Evolutionary conservation across 2,888 invertebrate species (phyloP), one percentile per base, ranked within the genome.

Genomic region (Schizotus pectinicornis): DNA sequence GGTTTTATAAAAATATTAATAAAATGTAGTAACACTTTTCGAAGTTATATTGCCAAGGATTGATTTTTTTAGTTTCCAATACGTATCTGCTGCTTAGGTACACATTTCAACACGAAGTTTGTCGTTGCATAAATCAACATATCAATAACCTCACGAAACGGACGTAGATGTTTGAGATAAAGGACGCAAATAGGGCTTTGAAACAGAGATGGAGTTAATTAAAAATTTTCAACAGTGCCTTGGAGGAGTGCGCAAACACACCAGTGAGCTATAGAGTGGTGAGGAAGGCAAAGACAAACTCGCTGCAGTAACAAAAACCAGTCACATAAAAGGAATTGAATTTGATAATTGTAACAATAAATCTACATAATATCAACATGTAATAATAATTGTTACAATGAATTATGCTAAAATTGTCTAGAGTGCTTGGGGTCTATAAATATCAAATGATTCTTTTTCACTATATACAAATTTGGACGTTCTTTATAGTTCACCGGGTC

Each of bases 311-410:
- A 52, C 8, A 47, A 12, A 49, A 56, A 13, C 34, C 31, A 41
- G 30, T 37, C 12, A 1, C 34, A 50, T 57, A 46, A 56, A 50
- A 7, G 11, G 7, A 12, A 11, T 42, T 14, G 22, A 46, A 34
- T 60, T 49, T 60, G 35, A 43, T 64, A 64, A 63, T 56, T 43
- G 61, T 69, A 70, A 69, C 68, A 67, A 70, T 70, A 67, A 67
- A 71, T 67, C 72, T 73, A 73, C 69, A 69, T 70, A 71, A 69
- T 69, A 65, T 70, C 69, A 73, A 73, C 73, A 72, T 72, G 70
- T 72, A 72, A 67, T 68, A 68, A 65, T 69, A 67, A 63, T 68
- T 65, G 64, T 69, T 70, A 71, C 69, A 70, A 69, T 71, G 64
- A 71, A 63, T 66, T 65, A 64, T 62, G 45, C 64, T 65, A 66